phyloP scores from a whole-genome alignment of 2,888 invertebrate genomes.

The Fragum whitleyi region DNA sequence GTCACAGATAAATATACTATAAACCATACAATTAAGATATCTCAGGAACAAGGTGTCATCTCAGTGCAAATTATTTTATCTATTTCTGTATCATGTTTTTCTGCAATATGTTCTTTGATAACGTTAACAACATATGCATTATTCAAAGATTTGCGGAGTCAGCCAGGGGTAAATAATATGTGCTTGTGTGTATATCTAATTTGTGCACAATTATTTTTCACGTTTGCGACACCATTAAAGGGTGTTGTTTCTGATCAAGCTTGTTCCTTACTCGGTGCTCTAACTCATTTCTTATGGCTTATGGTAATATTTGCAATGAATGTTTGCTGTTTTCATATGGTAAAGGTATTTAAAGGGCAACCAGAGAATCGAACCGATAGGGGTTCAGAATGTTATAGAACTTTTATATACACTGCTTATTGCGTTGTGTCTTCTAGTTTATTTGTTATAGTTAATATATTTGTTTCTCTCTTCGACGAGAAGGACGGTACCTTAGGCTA shows the following conservation, averaged over 20 bases:
- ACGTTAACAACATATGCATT: conserved; percentile 41
- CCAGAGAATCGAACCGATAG: neutral
- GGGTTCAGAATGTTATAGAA: neutral
- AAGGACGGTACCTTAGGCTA: conserved; percentile 36
- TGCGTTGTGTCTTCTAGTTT: conserved; percentile 1
- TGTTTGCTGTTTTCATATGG: conserved; percentile 48
- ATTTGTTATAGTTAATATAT: conserved; percentile 36
- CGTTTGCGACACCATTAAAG: conserved; percentile 30
- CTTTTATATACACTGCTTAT: conserved; percentile 36
- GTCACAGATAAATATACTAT: neutral
- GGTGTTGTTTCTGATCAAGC: neutral
- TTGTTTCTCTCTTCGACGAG: neutral
- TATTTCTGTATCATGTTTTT: conserved; percentile 28
- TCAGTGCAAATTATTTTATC: conserved; percentile 33
- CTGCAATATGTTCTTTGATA: conserved; percentile 29
- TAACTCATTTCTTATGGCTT: conserved; percentile 55
- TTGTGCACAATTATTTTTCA: conserved; percentile 44
- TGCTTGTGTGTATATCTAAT: conserved; percentile 37
- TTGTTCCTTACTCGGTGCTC: conserved; percentile 39
- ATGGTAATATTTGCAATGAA: too few species aligned
- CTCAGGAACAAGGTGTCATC: too few species aligned
- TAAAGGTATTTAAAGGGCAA: conserved; percentile 4
- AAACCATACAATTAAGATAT: neutral
- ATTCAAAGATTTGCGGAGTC: conserved; percentile 37
- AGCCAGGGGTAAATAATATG: too few species aligned